A percentile compares a stretch with the other conserved stretches of the same genome.
Evolutionary conservation across 2,797 vertebrate species (phyloP).

Genomic region (Okamejei kenojei): DNA sequence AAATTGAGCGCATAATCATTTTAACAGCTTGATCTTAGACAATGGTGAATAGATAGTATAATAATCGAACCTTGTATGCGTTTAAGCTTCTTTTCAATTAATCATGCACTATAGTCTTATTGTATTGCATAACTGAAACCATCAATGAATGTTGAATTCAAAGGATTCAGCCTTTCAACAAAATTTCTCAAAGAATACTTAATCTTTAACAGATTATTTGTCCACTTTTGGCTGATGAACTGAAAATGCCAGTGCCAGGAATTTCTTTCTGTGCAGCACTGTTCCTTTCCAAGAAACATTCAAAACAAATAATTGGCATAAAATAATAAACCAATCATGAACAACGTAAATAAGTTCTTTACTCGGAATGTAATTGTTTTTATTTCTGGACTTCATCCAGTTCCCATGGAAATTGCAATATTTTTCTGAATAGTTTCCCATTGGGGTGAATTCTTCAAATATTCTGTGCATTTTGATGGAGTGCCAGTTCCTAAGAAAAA

Average conservation of each 20-base stretch:
- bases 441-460: background rate
- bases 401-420: background rate
- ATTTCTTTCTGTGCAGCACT: background rate
- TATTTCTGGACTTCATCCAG: background rate
- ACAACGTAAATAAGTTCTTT: background rate
- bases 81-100: conserved; percentile 11
- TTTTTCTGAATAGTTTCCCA: background rate
- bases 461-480: too few relatives aligned
- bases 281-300: conserved; percentile 22
- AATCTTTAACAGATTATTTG: conserved; percentile 34
- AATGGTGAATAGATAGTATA: background rate
- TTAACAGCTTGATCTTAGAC: background rate
- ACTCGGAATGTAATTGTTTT: background rate
- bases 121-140: conserved; percentile 20
- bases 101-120: conserved; percentile 12
- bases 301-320: conserved; percentile 15
- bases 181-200: background rate
- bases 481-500: too few relatives aligned
- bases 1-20: background rate
- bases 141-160: conserved; percentile 9
- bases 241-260: conserved; percentile 13
- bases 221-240: background rate
- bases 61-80: background rate
- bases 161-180: conserved; percentile 8
- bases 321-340: conserved; percentile 25